Evolutionary conservation across 30 jellyfish, hydroid and myxozoan genomes (phyloP).

Genomic region (Morbakka virulenta): DNA sequence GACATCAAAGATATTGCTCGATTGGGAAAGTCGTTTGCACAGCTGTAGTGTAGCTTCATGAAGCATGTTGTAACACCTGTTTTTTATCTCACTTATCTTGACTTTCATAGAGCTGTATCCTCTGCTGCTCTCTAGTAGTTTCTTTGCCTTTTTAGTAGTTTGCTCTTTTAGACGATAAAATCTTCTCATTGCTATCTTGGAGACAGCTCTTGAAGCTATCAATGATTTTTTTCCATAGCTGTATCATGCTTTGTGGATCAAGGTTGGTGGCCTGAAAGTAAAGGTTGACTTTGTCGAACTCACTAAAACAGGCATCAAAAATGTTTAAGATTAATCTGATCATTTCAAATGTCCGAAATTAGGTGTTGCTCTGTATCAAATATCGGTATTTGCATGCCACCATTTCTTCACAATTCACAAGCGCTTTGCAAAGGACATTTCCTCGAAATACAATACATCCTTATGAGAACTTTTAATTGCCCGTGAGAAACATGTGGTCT

Average conservation of each 20-base stretch:
- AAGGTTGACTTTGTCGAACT: slow-evolving; percentile 50
- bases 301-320: slow-evolving; percentile 38
- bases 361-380: slow-evolving; percentile 45
- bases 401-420: slow-evolving; percentile 55
- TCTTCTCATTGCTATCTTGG: neutral
- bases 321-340: slow-evolving; percentile 25
- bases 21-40: slow-evolving; percentile 3
- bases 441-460: slow-evolving; percentile 55
- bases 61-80: slow-evolving; percentile 13
- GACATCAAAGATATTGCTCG: slow-evolving; percentile 14
- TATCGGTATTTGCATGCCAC: slow-evolving; percentile 23
- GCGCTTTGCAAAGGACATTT: slow-evolving; percentile 27
- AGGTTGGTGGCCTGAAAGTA: slow-evolving; percentile 55
- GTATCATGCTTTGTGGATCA: slow-evolving; percentile 20
- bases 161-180: slow-evolving; percentile 1
- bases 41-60: slow-evolving; percentile 44
- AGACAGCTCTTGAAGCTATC: slow-evolving; percentile 30
- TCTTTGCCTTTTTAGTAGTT: slow-evolving; percentile 48
- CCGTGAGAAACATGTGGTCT: slow-evolving; percentile 7
- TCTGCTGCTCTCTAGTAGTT: neutral
- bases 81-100: neutral
- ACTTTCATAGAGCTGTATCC: neutral
- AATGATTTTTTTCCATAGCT: neutral
- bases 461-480: slow-evolving; percentile 27
- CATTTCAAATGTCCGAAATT: slow-evolving; percentile 20